phyloP scores from a whole-genome alignment of 2,113 vertebrate species.

The Brachirus orientalis region DNA sequence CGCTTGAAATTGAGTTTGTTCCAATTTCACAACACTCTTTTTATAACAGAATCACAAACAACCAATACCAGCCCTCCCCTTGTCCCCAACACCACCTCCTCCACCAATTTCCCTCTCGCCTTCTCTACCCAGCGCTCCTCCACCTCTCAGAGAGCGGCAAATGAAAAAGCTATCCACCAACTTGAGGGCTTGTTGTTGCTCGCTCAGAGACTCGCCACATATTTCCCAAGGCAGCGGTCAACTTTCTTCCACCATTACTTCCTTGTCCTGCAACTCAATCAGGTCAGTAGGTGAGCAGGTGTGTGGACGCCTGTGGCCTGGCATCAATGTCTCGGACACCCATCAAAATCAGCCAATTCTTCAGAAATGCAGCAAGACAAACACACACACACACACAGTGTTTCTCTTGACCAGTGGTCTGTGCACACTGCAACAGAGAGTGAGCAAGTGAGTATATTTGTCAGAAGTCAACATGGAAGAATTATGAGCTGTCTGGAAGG shows the following conservation, averaged over 20 bases:
- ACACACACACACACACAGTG: slow-evolving; percentile 8
- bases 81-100: not conserved
- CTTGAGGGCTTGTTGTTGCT: slow-evolving; percentile 49
- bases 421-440: slow-evolving; percentile 26
- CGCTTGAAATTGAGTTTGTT: slow-evolving; percentile 69
- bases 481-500: slow-evolving; percentile 54
- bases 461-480: slow-evolving; percentile 54
- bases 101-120: slow-evolving; percentile 14
- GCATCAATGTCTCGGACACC: slow-evolving; percentile 26
- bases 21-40: slow-evolving; percentile 38
- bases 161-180: slow-evolving; percentile 65
- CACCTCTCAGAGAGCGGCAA: slow-evolving; percentile 38
- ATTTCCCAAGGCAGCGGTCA: slow-evolving; percentile 70
- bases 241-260: slow-evolving; percentile 52
- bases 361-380: slow-evolving; percentile 1
- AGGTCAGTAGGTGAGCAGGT: slow-evolving; percentile 28
- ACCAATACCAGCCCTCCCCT: slow-evolving; percentile 3
- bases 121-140: slow-evolving; percentile 4
- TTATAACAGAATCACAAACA: slow-evolving; percentile 61
- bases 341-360: slow-evolving; percentile 51
- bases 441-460: not conserved
- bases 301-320: slow-evolving; percentile 35
- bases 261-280: slow-evolving; percentile 20
- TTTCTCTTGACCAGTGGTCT: slow-evolving; percentile 15
- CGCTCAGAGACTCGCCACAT: slow-evolving; percentile 51